phyloP scores from a whole-genome alignment of 1,140 invertebrate genomes.

The Aleiodes sp. region DNA sequence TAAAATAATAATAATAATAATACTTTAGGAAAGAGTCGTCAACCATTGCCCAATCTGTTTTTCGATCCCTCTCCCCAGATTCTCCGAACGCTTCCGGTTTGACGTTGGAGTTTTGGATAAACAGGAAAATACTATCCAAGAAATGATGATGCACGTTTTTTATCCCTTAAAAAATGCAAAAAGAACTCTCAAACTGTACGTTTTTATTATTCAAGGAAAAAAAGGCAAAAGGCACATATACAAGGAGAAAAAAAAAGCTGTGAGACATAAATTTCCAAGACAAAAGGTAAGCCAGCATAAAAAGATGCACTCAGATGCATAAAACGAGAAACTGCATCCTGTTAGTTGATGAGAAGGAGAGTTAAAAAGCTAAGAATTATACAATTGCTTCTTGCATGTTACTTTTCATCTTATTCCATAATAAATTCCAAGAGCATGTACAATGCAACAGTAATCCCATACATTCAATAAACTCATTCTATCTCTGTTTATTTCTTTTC shows the following conservation, averaged over 20 bases:
- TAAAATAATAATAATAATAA: background rate
- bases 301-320: background rate
- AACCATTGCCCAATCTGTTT: background rate
- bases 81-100: constrained; percentile 25
- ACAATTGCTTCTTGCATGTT: background rate
- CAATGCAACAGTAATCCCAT: constrained; percentile 2
- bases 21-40: background rate
- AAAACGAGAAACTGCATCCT: background rate
- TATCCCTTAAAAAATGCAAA: background rate
- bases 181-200: background rate
- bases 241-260: background rate
- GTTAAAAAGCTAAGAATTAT: background rate
- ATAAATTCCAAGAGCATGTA: constrained; percentile 23
- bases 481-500: background rate
- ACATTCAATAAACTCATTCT: background rate
- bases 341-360: background rate
- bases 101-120: constrained; percentile 11
- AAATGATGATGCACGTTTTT: background rate
- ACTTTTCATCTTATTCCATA: background rate
- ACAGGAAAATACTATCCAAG: constrained; percentile 21
- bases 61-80: background rate
- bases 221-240: background rate
- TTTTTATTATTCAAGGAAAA: background rate
- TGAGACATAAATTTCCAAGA: background rate
- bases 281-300: background rate